Evolutionary conservation across 2,797 vertebrate species (phyloP).

Genomic region (Scleropages formosus): DNA sequence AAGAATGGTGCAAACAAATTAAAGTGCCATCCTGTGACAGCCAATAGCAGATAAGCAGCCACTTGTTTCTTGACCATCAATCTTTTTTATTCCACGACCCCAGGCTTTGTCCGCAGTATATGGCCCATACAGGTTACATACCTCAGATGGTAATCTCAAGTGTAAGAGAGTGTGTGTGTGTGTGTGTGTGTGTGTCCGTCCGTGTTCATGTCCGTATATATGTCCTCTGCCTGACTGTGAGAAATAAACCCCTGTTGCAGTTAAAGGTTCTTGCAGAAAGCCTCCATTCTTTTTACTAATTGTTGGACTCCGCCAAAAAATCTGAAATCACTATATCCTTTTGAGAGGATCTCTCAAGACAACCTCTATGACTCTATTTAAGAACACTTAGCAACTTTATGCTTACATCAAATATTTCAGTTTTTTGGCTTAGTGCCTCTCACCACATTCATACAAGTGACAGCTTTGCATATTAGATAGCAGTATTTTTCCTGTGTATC

Average conservation of each 20-base stretch:
- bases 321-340: not conserved
- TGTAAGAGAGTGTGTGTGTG: not conserved
- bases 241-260: not conserved
- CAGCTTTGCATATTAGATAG: too few relatives aligned
- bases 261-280: not conserved
- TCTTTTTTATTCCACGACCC: constrained; percentile 44
- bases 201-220: too few relatives aligned
- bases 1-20: constrained; percentile 24
- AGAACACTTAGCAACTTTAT: too few relatives aligned
- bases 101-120: constrained; percentile 35
- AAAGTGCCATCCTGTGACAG: constrained; percentile 35
- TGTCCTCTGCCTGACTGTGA: constrained; percentile 1
- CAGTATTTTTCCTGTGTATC: too few relatives aligned
- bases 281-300: not conserved
- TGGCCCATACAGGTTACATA: constrained; percentile 45
- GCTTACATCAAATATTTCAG: too few relatives aligned
- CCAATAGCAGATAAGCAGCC: constrained; percentile 45
- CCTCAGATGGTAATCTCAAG: constrained; percentile 35
- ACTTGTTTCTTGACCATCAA: constrained; percentile 60
- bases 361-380: too few relatives aligned
- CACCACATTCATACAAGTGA: too few relatives aligned
- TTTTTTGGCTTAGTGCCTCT: too few relatives aligned
- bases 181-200: too few relatives aligned
- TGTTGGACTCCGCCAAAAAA: not conserved
- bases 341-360: too few relatives aligned